Percentiles rank a stretch among this genome's conserved stretches.
These are phyloP conservation scores for Perca fluviatilis DNA, from an alignment of 2,113 vertebrate genomes.

Conservation along the genomic window DNA sequence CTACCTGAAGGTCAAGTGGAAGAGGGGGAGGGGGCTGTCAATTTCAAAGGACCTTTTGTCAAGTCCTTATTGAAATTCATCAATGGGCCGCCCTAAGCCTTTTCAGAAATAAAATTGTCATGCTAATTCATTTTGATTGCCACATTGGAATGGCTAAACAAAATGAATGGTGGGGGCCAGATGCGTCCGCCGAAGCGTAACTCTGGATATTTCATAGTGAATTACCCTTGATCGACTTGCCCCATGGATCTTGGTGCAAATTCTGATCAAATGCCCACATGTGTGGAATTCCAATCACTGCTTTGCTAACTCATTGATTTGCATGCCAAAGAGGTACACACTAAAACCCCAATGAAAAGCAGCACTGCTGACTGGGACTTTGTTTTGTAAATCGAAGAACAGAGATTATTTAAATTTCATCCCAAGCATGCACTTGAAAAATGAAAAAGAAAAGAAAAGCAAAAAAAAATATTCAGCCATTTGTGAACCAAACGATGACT, in stretches of 20 bases:
- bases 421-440: slow-evolving; percentile 6
- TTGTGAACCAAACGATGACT: slow-evolving; percentile 32
- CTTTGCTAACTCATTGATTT: slow-evolving; percentile 73
- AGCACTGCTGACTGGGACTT: slow-evolving; percentile 40
- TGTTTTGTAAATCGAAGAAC: slow-evolving; percentile 22
- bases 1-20: slow-evolving; percentile 77
- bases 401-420: slow-evolving; percentile 30
- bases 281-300: slow-evolving; percentile 76
- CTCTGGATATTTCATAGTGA: slow-evolving; percentile 86
- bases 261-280: slow-evolving; percentile 77
- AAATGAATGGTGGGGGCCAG: slow-evolving; percentile 86
- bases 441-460: too few relatives aligned
- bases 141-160: slow-evolving; percentile 86
- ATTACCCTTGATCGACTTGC: slow-evolving; percentile 81
- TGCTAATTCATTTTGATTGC: slow-evolving; percentile 89
- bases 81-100: slow-evolving; percentile 74
- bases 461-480: slow-evolving; percentile 23
- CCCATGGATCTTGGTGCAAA: slow-evolving; percentile 68
- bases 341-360: slow-evolving; percentile 41
- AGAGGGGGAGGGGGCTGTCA: slow-evolving; percentile 29
- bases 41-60: slow-evolving; percentile 78
- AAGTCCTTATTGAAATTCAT: slow-evolving; percentile 83
- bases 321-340: slow-evolving; percentile 59
- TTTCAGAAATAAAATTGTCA: slow-evolving; percentile 88
- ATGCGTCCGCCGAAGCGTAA: slow-evolving; percentile 79